phyloP scores from a whole-genome alignment of 2,888 invertebrate genomes.

The Pachycephus smyrnensis region DNA sequence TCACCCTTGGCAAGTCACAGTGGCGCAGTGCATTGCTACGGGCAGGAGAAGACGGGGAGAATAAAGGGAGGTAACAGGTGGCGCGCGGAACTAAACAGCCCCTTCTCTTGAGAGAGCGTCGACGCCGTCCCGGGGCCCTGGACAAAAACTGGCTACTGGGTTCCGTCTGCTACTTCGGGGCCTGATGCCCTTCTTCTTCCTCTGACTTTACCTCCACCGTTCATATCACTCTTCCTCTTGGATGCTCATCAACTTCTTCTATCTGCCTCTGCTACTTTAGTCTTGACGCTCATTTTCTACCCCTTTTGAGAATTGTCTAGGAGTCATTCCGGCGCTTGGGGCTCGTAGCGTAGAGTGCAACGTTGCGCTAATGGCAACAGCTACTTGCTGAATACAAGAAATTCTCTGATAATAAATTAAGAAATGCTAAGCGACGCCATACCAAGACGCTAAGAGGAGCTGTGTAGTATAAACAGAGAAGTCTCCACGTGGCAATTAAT shows the following conservation, averaged over 20 bases:
- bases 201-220: background rate
- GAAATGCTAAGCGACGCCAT: background rate
- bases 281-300: background rate
- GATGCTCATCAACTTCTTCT: conserved; percentile 9
- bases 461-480: background rate
- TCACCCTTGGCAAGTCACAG: conserved; percentile 37
- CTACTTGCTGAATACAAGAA: background rate
- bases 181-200: conserved; percentile 19
- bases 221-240: background rate
- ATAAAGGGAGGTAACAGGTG: conserved; percentile 56
- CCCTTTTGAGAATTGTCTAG: background rate
- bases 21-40: background rate
- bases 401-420: background rate
- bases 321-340: background rate
- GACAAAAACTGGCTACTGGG: conserved; percentile 57
- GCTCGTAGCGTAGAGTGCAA: background rate
- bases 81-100: conserved; percentile 60
- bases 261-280: background rate
- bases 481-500: conserved; percentile 36
- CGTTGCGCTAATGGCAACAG: background rate
- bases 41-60: conserved; percentile 6
- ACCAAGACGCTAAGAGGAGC: background rate
- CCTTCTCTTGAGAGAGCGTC: conserved; percentile 28
- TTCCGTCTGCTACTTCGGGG: conserved; percentile 41
- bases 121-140: conserved; percentile 30